Evolutionary conservation across 1,140 invertebrate species (phyloP), one percentile per base, ranked within the genome.

Genomic region (Bombus waltoni): DNA sequence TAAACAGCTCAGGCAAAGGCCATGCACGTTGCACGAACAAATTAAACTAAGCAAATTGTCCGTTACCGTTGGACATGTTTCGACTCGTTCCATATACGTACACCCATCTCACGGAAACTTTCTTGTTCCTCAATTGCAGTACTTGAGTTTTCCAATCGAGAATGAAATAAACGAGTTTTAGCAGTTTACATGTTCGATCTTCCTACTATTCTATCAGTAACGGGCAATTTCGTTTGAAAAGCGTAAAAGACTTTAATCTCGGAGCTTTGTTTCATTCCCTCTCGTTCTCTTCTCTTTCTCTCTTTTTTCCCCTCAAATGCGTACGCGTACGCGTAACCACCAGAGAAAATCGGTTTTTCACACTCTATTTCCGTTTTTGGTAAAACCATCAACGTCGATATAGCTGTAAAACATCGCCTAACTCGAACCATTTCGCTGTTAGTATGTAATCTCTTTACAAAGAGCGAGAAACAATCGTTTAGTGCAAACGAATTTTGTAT

Each of bases 41-140:
- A 88, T 88, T 88, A 81, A 84, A 84, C 81, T 62, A 53, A 87
- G 40, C 72, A 53, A 68, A 84, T 15, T 6, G 35, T 76, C 47
- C 71, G 57, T 88, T 84, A 59, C 8, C 66, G 18, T 35, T 35
- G 3, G 32, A 22, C 32, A 15, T 68, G 10, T 38, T 22, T 40
- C 35, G 8, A 9, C 9, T 38, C 32, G 22, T 53, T 18, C 15
- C 32, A 32, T 9, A 22, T 38, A 18, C 18, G 11, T 13, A 28
- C 18, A 59, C 57, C 28, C 10, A 62, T 62, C 22, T 70, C 68
- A 25, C 35, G 68, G 8, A 25, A 70, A 25, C 68, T 40, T 40
- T 38, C 68, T 40, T 4, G 38, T 13, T 70, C 25, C 35, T 38
- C 66, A 35, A 68, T 22, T 68, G 15, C 6, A 35, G 35, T 62